A percentile compares a stretch with the other conserved stretches of the same genome.
Conservation (phyloP, 2,888 invertebrate species). For the Phaedon cochleariae region DNA sequence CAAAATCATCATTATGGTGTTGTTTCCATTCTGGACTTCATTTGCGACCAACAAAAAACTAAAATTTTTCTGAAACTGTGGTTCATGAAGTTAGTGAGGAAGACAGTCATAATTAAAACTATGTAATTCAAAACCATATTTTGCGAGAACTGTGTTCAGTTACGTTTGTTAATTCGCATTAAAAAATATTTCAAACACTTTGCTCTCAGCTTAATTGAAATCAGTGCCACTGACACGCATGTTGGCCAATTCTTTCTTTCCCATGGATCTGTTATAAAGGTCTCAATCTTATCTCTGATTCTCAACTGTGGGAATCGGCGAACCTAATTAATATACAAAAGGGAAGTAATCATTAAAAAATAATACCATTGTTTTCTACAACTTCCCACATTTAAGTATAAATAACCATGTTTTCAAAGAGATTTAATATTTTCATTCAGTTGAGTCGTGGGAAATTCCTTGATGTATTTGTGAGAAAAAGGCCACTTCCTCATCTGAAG, state of each 20-base stretch:
- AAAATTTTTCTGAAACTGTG: too few relatives aligned
- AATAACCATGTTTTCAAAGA: conserved; percentile 49
- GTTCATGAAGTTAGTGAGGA: too few relatives aligned
- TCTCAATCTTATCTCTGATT: conserved; percentile 38
- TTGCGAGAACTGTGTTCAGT: too few relatives aligned
- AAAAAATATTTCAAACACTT: too few relatives aligned
- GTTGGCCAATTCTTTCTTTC: conserved; percentile 34
- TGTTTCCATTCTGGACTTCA: too few relatives aligned
- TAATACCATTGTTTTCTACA: conserved; percentile 57
- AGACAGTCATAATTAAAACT: too few relatives aligned
- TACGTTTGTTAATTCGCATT: too few relatives aligned
- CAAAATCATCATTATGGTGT: too few relatives aligned
- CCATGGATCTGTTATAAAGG: conserved; percentile 34
- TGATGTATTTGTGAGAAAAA: conserved; percentile 37
- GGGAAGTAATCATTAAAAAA: conserved; percentile 61
- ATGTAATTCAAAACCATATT: too few relatives aligned
- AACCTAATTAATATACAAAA: conserved; percentile 61
- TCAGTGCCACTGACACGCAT: conserved; percentile 33
- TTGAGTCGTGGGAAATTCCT: conserved; percentile 45
- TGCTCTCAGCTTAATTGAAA: conserved; percentile 21
- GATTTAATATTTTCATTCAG: conserved; percentile 49
- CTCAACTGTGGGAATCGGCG: conserved; percentile 58
- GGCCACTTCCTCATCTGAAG: conserved; percentile 38
- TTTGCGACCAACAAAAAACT: too few relatives aligned
- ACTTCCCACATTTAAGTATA: conserved; percentile 58